A percentile compares a stretch with the other conserved stretches of the same genome.
phyloP scores from a whole-genome alignment of 1,140 invertebrate species.

The Zaprionus kolodkinae region DNA sequence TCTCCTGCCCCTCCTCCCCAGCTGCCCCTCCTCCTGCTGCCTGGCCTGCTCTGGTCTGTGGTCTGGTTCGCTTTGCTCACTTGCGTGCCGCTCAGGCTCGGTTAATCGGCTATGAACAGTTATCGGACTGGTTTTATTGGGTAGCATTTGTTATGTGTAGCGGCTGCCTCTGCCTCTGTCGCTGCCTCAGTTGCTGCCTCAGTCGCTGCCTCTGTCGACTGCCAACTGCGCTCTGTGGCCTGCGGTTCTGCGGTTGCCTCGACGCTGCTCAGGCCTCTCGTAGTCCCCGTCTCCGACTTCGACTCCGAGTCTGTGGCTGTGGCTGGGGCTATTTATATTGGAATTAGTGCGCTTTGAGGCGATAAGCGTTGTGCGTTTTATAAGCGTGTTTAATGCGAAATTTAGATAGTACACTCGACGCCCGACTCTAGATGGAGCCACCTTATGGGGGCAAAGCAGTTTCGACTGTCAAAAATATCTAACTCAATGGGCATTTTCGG shows the following conservation, averaged over 20 bases:
- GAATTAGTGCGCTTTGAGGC: constrained; percentile 71
- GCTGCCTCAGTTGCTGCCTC: neutral
- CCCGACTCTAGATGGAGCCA: neutral
- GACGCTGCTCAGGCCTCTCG: neutral
- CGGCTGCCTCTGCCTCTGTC: constrained; percentile 24
- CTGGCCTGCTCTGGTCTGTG: constrained; percentile 18
- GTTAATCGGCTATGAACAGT: constrained; percentile 80
- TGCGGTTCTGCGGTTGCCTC: constrained; percentile 11
- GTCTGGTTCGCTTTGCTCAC: constrained; percentile 43
- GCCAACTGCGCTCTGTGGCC: neutral
- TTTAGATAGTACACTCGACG: constrained; percentile 60
- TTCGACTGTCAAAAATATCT: constrained; percentile 47
- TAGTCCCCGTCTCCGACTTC: neutral
- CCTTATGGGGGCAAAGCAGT: neutral
- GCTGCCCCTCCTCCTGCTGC: neutral
- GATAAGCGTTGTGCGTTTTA: constrained; percentile 68
- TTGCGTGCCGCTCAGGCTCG: constrained; percentile 72
- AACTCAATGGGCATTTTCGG: constrained; percentile 12
- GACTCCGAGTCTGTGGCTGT: constrained; percentile 1
- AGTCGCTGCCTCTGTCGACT: constrained; percentile 3
- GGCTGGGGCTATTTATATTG: constrained; percentile 66
- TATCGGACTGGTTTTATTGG: constrained; percentile 77
- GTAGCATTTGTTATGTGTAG: constrained; percentile 70
- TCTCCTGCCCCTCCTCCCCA: neutral
- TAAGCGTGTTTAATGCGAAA: constrained; percentile 71